Base-by-base conservation (phyloP, 2,888 invertebrate genomes). In the Nemotelus pantherinus region DNA sequence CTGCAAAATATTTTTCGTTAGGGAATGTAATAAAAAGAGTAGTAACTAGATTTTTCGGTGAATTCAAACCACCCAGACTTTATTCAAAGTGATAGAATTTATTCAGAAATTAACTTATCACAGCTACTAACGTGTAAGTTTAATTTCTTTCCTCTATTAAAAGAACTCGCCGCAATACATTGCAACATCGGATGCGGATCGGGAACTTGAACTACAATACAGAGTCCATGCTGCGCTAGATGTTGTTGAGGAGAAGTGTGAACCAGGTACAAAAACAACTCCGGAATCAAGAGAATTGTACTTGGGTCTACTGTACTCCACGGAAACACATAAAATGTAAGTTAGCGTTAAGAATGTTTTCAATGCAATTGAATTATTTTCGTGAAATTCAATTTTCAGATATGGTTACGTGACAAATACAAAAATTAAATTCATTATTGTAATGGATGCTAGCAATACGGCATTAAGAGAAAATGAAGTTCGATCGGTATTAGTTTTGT, bases 371-470 rank as follows among this genome's bases (percentile, higher is more conserved):
- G 48, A 25, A 39, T 41, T 57, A 64, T 45, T 10, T 43, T 25
- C 25, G 3, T 60, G 25, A 1, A 25, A 25, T 1, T 25, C 25
- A 25, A 25, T 77, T 87, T 89, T 72, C 82, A 95, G 95, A 82
- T 95, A 94, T 88, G 98, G 98, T 1, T 98, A 97, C 88, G 96
- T 97, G 6, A 98, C 98, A n/a, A 98, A 98, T 84, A 98, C 98
- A 0, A 95, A 94, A 88, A 94, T 98, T 6, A 98, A 98, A 87
- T 93, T 98, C 84, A 93, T 98, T 5, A 92, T 98, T 78, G 94
- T 98, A 50, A 93, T 97, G 2, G 97, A 97, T 86, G 95, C 96
- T 0, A 92, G 94, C 41, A 97, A 96, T 84, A 93, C 94, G 79
- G 92, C 94, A 25, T 89, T 97, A 64, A 88, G 98, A 80, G 98